phyloP scores from a whole-genome alignment of 2,113 vertebrate species.

The Chionomys nivalis region DNA sequence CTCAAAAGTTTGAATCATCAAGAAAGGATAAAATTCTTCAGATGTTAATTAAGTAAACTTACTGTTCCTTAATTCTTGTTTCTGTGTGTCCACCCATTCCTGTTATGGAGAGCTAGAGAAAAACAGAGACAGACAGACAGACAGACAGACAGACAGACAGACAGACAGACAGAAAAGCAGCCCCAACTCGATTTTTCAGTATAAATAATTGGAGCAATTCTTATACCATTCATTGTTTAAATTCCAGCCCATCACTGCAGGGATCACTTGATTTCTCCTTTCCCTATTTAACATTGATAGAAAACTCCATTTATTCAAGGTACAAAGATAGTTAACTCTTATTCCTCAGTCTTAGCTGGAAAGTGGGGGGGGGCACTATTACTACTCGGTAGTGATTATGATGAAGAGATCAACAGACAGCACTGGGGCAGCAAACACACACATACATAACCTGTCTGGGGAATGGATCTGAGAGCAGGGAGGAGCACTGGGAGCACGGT shows the following conservation, averaged over 20 bases:
- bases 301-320: not conserved
- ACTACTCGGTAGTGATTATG: not conserved
- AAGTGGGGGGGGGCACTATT: not conserved
- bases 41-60: not conserved
- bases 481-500: not conserved
- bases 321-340: not conserved
- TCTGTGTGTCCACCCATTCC: not conserved
- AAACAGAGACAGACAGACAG: not conserved
- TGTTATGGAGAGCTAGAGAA: too few species aligned
- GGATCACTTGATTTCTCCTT: not conserved
- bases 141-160: not conserved
- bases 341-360: not conserved
- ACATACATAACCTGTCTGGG: not conserved
- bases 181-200: not conserved
- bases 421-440: not conserved
- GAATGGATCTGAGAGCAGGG: not conserved
- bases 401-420: not conserved
- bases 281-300: not conserved
- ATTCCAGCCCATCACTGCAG: not conserved
- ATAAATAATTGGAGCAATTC: not conserved
- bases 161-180: not conserved
- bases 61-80: not conserved
- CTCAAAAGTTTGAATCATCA: not conserved
- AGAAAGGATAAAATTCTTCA: not conserved
- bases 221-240: too few species aligned